Evolutionary conservation across 2,797 vertebrate genomes (phyloP).

Genomic region (Microtus agrestis): DNA sequence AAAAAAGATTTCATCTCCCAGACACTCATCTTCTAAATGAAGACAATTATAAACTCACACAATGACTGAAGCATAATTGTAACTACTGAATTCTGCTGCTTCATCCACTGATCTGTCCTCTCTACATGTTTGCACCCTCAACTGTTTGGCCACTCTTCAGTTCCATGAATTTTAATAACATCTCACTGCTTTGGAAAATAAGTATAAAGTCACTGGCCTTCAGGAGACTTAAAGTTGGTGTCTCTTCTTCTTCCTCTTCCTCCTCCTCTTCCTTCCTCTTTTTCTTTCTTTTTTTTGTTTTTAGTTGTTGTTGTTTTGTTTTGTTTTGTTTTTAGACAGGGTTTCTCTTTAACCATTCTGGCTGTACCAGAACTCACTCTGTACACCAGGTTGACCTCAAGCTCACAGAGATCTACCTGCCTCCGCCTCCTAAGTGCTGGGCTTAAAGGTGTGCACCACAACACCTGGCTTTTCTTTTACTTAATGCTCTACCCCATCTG

Average conservation of each 20-base stretch:
- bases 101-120: background rate
- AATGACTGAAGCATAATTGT: background rate
- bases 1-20: conserved; percentile 22
- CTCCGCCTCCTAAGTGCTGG: background rate
- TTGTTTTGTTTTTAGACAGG: background rate
- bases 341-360: background rate
- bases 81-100: background rate
- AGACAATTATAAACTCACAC: background rate
- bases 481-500: background rate
- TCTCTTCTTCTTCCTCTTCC: background rate
- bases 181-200: background rate
- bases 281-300: background rate
- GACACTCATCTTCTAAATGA: background rate
- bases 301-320: background rate
- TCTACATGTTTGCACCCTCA: background rate
- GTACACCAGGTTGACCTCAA: background rate
- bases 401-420: background rate
- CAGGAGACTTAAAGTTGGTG: background rate
- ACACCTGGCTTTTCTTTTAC: background rate
- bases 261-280: background rate
- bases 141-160: background rate
- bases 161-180: background rate
- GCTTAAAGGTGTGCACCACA: background rate
- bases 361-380: background rate
- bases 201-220: background rate